Evolutionary conservation across 1,140 invertebrate species (phyloP), one percentile per base, ranked within the genome.

Genomic region (Probaryconus sp.): DNA sequence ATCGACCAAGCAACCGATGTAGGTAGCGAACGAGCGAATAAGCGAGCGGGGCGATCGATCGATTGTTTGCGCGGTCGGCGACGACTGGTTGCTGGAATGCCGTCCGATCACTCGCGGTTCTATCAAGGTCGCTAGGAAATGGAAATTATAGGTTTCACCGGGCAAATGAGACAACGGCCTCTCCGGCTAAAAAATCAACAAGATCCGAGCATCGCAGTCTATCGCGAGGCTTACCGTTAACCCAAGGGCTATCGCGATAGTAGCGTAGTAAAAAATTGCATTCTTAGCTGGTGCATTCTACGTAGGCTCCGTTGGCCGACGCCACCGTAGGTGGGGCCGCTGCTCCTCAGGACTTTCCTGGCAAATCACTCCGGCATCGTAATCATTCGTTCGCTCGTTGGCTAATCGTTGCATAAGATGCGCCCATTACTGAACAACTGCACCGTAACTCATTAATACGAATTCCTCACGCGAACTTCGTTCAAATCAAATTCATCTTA

Each of bases 61-160:
- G n/a, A n/a, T n/a, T n/a, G n/a, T n/a, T n/a, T n/a, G n/a, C n/a
- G 21, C 53, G 70, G 73, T 74, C 31, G 80, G 13, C 55, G 58
- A 78, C 77, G 78, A 65, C 43, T n/a, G n/a, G 61, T 38, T 40
- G 73, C 60, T 82, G 83, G 83, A 85, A 85, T 85, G 83, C 77
- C 76, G 80, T 83, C 80, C 64, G 83, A 83, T 84, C 79, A 79
- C 79, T 83, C 77, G 72, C 77, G 64, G 38, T 56, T 80, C 72
- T 79, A 84, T 83, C 82, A 84, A 84, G 83, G 83, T 77, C 83
- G 72, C 70, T 79, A 70, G 76, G 72, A 83, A 83, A 83, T 84
- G 77, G 72, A 82, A 81, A 83, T 82, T 79, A 81, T 79, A 75
- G 77, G 79, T 77, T 79, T 70, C 56, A 72, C 64, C 61, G 61